phyloP scores from a whole-genome alignment of 30 jellyfish, hydroid and myxozoan species.

The Aurelia aurita region DNA sequence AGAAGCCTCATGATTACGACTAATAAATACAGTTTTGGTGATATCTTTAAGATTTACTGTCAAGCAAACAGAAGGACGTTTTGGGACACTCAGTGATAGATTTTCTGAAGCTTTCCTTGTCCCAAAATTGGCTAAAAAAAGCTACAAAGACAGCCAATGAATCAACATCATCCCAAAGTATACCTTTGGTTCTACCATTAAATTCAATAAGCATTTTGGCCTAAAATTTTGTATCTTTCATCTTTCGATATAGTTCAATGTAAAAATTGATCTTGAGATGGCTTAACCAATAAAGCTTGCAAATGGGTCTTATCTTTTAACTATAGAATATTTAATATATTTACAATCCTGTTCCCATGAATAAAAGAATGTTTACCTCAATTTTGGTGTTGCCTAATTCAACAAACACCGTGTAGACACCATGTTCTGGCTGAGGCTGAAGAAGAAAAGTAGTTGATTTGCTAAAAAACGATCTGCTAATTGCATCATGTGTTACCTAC shows the following conservation, averaged over 20 bases:
- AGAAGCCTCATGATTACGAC: too few species aligned
- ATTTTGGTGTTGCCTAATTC: constrained; percentile 96
- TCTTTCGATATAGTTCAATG: too few species aligned
- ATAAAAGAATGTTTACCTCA: constrained; percentile 56
- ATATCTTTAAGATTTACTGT: too few species aligned
- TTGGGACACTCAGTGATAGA: too few species aligned
- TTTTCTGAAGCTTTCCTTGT: background rate
- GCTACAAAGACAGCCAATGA: background rate
- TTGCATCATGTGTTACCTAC: too few species aligned
- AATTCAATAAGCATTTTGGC: background rate
- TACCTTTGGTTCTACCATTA: background rate
- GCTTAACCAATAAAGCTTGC: too few species aligned
- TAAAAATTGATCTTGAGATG: too few species aligned
- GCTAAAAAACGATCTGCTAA: too few species aligned
- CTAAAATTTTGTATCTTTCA: too few species aligned
- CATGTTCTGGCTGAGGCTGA: constrained; percentile 97
- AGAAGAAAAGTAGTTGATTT: background rate
- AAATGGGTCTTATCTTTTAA: too few species aligned
- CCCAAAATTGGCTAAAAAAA: background rate
- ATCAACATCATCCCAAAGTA: background rate
- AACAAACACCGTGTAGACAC: constrained; percentile 98
- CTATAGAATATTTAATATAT: background rate
- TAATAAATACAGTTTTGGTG: too few species aligned
- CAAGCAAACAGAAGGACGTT: too few species aligned
- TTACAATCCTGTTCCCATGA: background rate